phyloP scores from a whole-genome alignment of 2,113 vertebrate genomes.

The Istiophorus platypterus region DNA sequence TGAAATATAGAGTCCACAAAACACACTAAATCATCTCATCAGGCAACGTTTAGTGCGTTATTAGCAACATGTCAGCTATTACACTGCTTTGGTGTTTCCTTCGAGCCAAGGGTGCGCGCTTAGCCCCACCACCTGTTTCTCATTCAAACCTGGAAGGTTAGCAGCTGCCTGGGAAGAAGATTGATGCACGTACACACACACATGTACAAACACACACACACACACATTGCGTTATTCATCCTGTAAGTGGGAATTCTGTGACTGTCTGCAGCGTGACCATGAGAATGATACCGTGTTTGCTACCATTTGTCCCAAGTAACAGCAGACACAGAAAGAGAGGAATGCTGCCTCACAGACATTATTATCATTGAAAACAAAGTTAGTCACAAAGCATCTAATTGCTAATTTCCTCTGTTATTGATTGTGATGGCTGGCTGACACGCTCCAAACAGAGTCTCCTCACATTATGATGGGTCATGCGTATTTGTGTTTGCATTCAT shows the following conservation, averaged over 20 bases:
- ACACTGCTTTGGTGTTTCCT: constrained; percentile 44
- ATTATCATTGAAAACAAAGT: constrained; percentile 39
- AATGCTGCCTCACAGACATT: neutral
- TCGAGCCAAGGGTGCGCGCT: constrained; percentile 24
- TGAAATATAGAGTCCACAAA: constrained; percentile 19
- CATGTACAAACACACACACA: constrained; percentile 2
- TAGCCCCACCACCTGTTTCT: constrained; percentile 72
- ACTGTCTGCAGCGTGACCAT: constrained; percentile 31
- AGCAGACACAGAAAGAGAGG: constrained; percentile 2
- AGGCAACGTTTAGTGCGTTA: constrained; percentile 37
- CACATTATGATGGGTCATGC: constrained; percentile 16
- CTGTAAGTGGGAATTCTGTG: constrained; percentile 7
- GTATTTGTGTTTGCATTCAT: neutral
- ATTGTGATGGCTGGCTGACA: constrained; percentile 33
- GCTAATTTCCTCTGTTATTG: constrained; percentile 47
- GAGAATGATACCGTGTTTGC: constrained; percentile 34
- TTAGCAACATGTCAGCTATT: constrained; percentile 67
- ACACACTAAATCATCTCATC: constrained; percentile 30
- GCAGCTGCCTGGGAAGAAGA: constrained; percentile 64
- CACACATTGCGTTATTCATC: constrained; percentile 25
- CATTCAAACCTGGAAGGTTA: constrained; percentile 72
- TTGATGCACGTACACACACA: constrained; percentile 23
- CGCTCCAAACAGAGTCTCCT: neutral
- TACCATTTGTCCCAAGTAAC: constrained; percentile 41
- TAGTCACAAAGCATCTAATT: constrained; percentile 44